These are phyloP conservation scores for Eolophus roseicapilla DNA, from an alignment of 2,113 vertebrate genomes.

Conservation along the genomic window DNA sequence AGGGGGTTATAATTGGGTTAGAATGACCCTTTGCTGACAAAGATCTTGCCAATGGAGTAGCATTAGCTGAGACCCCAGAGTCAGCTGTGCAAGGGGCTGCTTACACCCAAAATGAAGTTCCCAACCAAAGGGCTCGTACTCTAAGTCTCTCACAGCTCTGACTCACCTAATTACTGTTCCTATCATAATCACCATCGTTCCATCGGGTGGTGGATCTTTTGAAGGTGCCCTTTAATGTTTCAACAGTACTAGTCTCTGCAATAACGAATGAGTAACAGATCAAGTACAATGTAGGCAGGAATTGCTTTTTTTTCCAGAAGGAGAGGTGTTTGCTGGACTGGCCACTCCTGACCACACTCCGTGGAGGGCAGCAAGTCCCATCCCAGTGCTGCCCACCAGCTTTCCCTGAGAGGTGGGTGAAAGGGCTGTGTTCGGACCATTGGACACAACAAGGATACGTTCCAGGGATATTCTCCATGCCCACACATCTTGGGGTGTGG, in stretches of 20 bases:
- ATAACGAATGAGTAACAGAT: not conserved
- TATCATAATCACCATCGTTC: not conserved
- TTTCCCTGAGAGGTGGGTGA: not conserved
- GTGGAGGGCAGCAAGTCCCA: not conserved
- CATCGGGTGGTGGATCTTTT: slow-evolving; percentile 9
- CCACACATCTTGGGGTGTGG: not conserved
- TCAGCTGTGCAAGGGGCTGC: not conserved
- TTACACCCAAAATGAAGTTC: not conserved
- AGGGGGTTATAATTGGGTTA: no score
- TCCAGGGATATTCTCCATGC: not conserved
- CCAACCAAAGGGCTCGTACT: not conserved
- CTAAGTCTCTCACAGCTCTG: not conserved
- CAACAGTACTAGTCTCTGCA: not conserved
- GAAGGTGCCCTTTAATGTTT: slow-evolving; percentile 18
- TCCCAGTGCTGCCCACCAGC: not conserved
- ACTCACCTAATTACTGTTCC: slow-evolving; percentile 30
- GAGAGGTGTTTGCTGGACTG: not conserved
- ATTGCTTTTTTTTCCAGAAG: not conserved
- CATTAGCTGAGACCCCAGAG: not conserved
- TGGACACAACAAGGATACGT: not conserved
- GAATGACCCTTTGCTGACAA: not conserved
- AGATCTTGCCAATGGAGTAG: not conserved
- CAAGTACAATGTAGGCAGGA: not conserved
- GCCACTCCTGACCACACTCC: rapidly evolving
- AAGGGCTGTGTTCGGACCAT: rapidly evolving